Percentiles rank a stretch among this genome's conserved stretches.
These are phyloP conservation scores for Rhagologus leucostigma DNA, from an alignment of 2,113 vertebrate species.

Conservation along the genomic window DNA sequence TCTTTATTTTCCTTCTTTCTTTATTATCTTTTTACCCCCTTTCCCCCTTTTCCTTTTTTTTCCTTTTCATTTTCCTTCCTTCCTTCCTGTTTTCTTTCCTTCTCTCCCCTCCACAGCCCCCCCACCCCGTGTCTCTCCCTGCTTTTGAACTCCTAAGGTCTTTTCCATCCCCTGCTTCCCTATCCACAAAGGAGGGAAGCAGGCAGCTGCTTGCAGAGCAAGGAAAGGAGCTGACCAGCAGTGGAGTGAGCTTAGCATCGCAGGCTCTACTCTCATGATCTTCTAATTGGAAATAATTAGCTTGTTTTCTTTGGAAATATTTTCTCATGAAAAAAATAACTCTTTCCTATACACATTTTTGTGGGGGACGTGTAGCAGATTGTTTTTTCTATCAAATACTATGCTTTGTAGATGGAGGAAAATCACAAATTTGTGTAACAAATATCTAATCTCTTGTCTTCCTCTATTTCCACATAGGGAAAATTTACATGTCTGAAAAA, in stretches of 20 bases:
- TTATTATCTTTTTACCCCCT: neutral
- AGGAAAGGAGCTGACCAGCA: neutral
- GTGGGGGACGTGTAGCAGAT: neutral
- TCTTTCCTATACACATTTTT: neutral
- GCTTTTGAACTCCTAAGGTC: neutral
- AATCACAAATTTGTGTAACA: neutral
- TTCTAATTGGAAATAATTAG: neutral
- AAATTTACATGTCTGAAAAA: neutral
- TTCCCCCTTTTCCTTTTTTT: neutral
- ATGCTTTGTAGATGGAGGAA: neutral
- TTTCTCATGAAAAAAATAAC: neutral
- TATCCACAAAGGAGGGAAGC: neutral
- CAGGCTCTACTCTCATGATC: neutral
- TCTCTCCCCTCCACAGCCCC: neutral
- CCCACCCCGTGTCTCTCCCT: neutral
- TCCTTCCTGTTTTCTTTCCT: neutral
- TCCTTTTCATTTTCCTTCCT: neutral
- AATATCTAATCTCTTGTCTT: neutral
- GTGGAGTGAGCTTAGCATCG: rapidly evolving
- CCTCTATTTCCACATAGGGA: neutral
- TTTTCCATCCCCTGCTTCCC: neutral
- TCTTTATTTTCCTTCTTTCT: neutral
- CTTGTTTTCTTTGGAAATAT: neutral
- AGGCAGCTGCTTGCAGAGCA: neutral
- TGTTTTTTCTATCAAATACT: constrained; percentile 8